Percentiles rank a stretch among this genome's conserved stretches.
phyloP scores from a whole-genome alignment of 1,140 invertebrate genomes.

The Lepeophtheirus salmonis region DNA sequence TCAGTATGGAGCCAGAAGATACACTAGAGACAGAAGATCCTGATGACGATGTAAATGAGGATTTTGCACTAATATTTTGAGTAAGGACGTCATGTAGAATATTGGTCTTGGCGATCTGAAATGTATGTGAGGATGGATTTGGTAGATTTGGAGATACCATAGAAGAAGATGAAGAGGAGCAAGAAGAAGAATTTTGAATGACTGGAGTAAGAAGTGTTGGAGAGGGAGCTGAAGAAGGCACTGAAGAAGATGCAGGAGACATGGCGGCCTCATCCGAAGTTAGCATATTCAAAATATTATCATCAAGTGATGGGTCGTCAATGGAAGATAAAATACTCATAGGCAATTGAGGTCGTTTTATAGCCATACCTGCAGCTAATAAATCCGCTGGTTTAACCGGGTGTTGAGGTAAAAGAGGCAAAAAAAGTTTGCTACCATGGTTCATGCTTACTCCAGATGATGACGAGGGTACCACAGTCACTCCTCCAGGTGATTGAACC shows the following conservation, averaged over 20 bases:
- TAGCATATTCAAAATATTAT: constrained; percentile 12
- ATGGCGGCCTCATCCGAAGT: background rate
- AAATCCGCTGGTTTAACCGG: constrained; percentile 4
- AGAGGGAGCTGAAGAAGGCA: background rate
- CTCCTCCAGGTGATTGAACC: background rate
- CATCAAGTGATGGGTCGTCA: constrained; percentile 14
- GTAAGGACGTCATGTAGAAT: background rate
- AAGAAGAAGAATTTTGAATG: too few species aligned
- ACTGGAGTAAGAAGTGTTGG: too few species aligned
- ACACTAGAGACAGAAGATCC: background rate
- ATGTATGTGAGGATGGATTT: background rate
- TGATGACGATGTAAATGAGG: background rate
- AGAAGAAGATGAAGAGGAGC: too few species aligned
- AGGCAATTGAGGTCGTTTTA: background rate
- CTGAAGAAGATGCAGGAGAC: background rate
- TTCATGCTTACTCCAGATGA: background rate
- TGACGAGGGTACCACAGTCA: background rate
- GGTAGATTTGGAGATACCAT: too few species aligned
- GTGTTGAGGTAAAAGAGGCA: constrained; percentile 9
- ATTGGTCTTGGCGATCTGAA: background rate
- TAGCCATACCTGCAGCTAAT: background rate
- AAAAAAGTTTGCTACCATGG: background rate
- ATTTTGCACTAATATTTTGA: background rate
- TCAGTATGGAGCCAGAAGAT: background rate
- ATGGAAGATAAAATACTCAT: background rate